Evolutionary conservation across 2,888 invertebrate species (phyloP), one percentile per base, ranked within the genome.

Genomic region (Dryomyza anilis): DNA sequence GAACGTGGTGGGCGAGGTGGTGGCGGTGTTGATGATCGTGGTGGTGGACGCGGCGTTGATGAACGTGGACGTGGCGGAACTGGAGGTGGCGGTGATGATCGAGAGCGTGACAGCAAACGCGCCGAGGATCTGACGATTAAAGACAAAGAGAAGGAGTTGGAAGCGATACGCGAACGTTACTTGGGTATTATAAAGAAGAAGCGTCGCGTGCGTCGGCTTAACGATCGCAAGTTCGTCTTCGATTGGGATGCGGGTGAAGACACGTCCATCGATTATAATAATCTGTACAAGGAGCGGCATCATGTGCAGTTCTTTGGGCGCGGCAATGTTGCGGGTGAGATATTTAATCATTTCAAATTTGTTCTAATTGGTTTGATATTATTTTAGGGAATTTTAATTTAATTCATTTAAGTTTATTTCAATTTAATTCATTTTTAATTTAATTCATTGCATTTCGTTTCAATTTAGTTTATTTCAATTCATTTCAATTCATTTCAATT

Each of bases 221-320:
- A 99, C 84, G 99, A 99, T 80, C 87, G 98, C 16, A 99, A 99
- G 85, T 99, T 99, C 86, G 98, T 99, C 0, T 99, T 99, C 83
- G 99, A 99, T 84, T 99, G 99, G 99, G 99, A 99, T 85, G 97
- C 96, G 0, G 93, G 94, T 0, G 99, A 99, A 84, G 99, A 99
- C 78, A 99, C 99, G 0, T 96, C 97, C 2, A 91, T 92, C 68
- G 99, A 99, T 85, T 99, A 99, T 79, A 99, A 99, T 83, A 89
- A 91, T 67, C 85, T 99, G 23, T 99, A 99, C 79, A 98, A 98
- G 83, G 96, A 98, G 74, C 88, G 94, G 56, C 98, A 99, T 84
- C 95, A 97, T 84, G 94, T 96, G 5, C 97, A 98, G 84, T 98
- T 99, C 83, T 99, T 94, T 85, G 99, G 99, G 0, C 87, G 99